These are phyloP conservation scores for Distichodus sexfasciatus DNA, from an alignment of 2,797 vertebrate genomes.

Conservation along the genomic window DNA sequence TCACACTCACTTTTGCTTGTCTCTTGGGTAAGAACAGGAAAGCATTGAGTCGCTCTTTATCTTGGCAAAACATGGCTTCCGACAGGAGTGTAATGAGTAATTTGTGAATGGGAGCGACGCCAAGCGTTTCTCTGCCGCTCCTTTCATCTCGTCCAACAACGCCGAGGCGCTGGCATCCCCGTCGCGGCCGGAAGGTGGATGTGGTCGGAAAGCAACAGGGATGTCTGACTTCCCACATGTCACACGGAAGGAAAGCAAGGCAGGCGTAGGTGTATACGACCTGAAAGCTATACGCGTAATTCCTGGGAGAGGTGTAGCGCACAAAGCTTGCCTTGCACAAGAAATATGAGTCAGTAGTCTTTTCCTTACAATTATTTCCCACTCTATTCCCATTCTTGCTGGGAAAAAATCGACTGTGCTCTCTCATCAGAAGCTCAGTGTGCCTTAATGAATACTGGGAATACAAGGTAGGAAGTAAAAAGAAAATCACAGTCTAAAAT, in stretches of 20 bases:
- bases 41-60: constrained; percentile 59
- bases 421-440: no score
- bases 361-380: background rate
- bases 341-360: background rate
- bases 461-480: no score
- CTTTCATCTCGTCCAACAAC: constrained; percentile 67
- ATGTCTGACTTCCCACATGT: constrained; percentile 64
- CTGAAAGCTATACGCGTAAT: background rate
- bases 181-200: constrained; percentile 63
- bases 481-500: no score
- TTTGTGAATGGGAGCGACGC: constrained; percentile 67
- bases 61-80: constrained; percentile 60
- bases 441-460: no score
- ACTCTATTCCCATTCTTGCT: background rate
- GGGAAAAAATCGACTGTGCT: no score
- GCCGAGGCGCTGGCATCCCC: constrained; percentile 46
- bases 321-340: background rate
- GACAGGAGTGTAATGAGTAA: constrained; percentile 69
- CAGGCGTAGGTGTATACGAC: constrained; percentile 5
- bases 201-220: constrained; percentile 57
- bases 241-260: constrained; percentile 48
- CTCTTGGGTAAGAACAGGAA: constrained; percentile 50
- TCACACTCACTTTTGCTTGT: constrained; percentile 17
- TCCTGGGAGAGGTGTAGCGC: background rate
- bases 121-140: constrained; percentile 56